Evolutionary conservation across 2,797 vertebrate genomes (phyloP).

Genomic region (Garrulus glandarius): DNA sequence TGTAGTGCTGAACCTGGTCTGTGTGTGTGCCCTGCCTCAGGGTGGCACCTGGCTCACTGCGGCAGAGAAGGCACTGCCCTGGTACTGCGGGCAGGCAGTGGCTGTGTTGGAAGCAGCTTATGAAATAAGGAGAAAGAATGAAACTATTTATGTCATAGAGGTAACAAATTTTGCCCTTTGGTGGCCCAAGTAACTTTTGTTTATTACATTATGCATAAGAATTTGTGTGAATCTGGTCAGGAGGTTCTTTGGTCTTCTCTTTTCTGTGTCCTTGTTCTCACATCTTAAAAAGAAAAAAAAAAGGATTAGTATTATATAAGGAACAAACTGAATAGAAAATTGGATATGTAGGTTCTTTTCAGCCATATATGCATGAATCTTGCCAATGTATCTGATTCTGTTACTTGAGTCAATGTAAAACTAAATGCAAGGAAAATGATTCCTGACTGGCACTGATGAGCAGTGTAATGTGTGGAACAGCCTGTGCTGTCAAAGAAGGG

Average conservation of each 20-base stretch:
- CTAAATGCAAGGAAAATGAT: neutral
- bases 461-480: neutral
- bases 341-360: neutral
- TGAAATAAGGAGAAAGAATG: neutral
- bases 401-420: neutral
- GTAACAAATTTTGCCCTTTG: neutral
- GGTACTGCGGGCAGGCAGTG: neutral
- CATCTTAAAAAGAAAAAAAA: neutral
- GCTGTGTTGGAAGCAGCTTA: neutral
- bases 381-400: neutral
- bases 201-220: neutral
- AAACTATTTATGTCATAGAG: neutral
- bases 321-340: neutral
- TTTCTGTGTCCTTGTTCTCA: neutral
- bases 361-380: neutral
- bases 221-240: neutral
- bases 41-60: too few relatives aligned
- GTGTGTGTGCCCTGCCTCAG: fast-evolving
- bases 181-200: neutral
- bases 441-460: neutral
- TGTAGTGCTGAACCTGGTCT: neutral
- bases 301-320: neutral
- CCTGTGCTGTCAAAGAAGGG: neutral
- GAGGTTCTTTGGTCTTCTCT: neutral
- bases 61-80: neutral